These are phyloP conservation scores for Plecturocebus donacophilus DNA, from an alignment of 2,113 vertebrate species.

Conservation along the genomic window DNA sequence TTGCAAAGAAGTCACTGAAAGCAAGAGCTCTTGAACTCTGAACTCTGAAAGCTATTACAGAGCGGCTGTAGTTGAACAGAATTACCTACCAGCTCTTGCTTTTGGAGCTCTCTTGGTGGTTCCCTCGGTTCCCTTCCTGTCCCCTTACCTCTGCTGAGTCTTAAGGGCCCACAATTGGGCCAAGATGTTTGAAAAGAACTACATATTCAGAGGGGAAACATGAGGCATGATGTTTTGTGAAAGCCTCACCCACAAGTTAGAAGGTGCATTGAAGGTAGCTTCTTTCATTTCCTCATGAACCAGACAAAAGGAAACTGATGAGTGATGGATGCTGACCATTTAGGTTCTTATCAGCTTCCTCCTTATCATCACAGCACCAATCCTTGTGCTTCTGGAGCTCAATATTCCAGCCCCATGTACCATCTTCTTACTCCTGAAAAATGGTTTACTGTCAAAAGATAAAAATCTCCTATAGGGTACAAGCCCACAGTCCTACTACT, in stretches of 20 bases:
- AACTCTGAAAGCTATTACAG: neutral
- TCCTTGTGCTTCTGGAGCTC: neutral
- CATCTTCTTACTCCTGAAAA: neutral
- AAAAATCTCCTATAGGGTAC: neutral
- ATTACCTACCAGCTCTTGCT: neutral
- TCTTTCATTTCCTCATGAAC: neutral
- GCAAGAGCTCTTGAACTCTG: neutral
- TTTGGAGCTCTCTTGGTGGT: neutral
- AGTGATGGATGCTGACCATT: neutral
- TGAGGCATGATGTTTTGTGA: neutral
- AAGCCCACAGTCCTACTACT: neutral
- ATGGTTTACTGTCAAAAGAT: neutral
- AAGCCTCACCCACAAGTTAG: neutral
- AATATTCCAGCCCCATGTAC: neutral
- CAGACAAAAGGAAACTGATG: neutral
- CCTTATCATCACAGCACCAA: too few relatives aligned
- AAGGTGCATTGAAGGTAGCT: neutral
- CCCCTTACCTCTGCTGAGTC: neutral
- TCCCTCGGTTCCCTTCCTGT: neutral
- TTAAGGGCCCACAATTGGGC: neutral
- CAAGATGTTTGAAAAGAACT: neutral
- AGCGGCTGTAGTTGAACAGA: neutral
- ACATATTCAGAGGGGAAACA: neutral
- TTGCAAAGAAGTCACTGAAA: neutral
- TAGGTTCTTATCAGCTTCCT: neutral